Conservation (phyloP, 2,797 vertebrate genomes). For the Urosaurus nigricauda region DNA sequence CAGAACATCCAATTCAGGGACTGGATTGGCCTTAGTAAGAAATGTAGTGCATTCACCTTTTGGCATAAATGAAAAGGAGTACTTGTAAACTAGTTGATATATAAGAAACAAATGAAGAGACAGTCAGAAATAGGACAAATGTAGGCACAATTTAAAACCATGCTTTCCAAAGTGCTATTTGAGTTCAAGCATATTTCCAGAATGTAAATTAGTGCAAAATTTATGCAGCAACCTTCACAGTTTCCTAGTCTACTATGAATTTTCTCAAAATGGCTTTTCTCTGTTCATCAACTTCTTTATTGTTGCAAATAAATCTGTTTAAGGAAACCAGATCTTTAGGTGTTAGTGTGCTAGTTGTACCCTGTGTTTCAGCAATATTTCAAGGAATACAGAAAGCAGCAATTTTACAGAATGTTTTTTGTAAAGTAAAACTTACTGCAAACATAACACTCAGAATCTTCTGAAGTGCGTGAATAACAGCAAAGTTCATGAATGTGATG, state of each 20-base stretch:
- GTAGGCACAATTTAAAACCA: slow-evolving; percentile 17
- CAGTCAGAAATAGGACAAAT: not conserved
- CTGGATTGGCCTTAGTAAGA: not conserved
- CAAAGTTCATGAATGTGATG: slow-evolving; percentile 37
- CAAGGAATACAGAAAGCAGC: slow-evolving; percentile 61
- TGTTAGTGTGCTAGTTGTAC: slow-evolving; percentile 60
- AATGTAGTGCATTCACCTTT: slow-evolving; percentile 42
- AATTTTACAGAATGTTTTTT: slow-evolving; percentile 52
- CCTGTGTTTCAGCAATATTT: slow-evolving; percentile 54
- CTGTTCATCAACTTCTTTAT: slow-evolving; percentile 64
- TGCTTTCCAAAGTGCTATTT: not conserved
- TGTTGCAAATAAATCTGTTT: slow-evolving; percentile 65
- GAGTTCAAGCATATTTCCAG: slow-evolving; percentile 15
- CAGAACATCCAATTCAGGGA: slow-evolving; percentile 40
- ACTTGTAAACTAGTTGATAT: not conserved
- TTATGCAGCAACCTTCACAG: not conserved
- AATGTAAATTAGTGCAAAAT: not conserved
- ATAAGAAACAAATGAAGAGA: not conserved
- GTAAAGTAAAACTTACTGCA: slow-evolving; percentile 52
- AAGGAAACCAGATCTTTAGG: slow-evolving; percentile 54
- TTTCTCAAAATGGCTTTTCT: slow-evolving; percentile 17
- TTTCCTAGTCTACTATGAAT: slow-evolving; percentile 20
- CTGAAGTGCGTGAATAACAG: slow-evolving; percentile 52
- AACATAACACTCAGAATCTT: slow-evolving; percentile 45
- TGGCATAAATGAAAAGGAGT: not conserved